These are phyloP conservation scores for Rhabdomys dilectus DNA, from an alignment of 2,113 vertebrate genomes.

Conservation along the genomic window DNA sequence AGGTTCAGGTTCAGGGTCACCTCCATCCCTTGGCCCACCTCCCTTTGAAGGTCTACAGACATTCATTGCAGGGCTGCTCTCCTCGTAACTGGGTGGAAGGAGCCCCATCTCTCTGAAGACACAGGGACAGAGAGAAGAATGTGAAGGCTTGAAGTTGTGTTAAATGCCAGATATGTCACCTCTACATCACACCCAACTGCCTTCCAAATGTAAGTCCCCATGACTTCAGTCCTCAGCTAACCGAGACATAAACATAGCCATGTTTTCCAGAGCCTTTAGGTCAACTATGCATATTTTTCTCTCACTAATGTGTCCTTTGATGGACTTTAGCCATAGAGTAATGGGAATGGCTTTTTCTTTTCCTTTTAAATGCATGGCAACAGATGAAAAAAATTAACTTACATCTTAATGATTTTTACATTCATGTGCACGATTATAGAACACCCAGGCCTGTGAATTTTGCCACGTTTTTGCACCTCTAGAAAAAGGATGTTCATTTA, in stretches of 20 bases:
- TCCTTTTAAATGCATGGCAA: background rate
- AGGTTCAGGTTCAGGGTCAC: background rate
- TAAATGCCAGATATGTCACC: no score
- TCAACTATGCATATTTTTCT: background rate
- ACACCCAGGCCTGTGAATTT: background rate
- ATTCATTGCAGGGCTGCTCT: background rate
- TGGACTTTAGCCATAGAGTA: background rate
- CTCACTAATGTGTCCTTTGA: background rate
- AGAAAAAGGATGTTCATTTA: background rate
- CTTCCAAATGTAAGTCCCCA: background rate
- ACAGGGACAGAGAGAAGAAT: background rate
- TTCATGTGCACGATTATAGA: background rate
- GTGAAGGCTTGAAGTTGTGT: background rate
- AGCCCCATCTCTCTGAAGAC: background rate
- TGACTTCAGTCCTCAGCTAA: background rate
- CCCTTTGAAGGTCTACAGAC: background rate
- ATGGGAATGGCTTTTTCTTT: background rate
- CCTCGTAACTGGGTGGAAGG: background rate
- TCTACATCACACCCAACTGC: no score
- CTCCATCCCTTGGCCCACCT: background rate
- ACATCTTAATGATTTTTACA: background rate
- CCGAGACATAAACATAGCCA: background rate
- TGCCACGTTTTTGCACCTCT: constrained; percentile 11
- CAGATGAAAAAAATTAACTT: background rate
- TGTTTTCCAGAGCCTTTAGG: background rate